Conservation (phyloP, 2,113 vertebrate species). For the Pantherophis guttatus region DNA sequence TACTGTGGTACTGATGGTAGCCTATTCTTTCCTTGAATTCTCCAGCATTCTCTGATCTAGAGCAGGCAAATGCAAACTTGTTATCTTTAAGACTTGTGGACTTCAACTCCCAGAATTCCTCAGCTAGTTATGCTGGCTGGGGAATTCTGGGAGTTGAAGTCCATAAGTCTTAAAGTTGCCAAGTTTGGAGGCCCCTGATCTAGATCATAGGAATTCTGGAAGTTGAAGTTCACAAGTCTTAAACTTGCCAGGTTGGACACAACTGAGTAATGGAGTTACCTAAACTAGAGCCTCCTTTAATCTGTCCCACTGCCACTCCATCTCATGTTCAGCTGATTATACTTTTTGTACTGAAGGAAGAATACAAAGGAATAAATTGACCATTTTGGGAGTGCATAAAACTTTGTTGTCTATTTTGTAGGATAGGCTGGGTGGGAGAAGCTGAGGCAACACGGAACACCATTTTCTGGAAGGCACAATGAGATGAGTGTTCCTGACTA, state of each 20-base stretch:
- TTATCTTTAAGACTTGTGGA: background rate
- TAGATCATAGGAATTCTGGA: too few relatives aligned
- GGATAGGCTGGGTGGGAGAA: background rate
- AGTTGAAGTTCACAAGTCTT: too few relatives aligned
- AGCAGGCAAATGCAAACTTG: background rate
- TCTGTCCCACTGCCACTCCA: background rate
- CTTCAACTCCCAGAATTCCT: background rate
- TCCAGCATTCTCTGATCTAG: background rate
- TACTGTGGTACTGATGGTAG: background rate
- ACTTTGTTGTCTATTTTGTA: background rate
- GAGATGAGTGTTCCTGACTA: background rate
- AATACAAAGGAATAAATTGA: background rate
- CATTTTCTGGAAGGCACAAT: background rate
- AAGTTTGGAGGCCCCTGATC: too few relatives aligned
- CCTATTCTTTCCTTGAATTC: background rate
- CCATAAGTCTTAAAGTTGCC: too few relatives aligned
- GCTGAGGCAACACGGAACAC: background rate
- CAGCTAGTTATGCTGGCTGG: background rate
- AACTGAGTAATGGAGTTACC: background rate
- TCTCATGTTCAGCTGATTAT: background rate
- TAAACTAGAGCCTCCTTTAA: background rate
- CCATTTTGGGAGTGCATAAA: background rate
- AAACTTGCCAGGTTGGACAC: too few relatives aligned
- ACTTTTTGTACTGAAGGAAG: background rate
- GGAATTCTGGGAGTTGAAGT: background rate